phyloP scores from a whole-genome alignment of 2,113 vertebrate species.

The Tachycineta bicolor region DNA sequence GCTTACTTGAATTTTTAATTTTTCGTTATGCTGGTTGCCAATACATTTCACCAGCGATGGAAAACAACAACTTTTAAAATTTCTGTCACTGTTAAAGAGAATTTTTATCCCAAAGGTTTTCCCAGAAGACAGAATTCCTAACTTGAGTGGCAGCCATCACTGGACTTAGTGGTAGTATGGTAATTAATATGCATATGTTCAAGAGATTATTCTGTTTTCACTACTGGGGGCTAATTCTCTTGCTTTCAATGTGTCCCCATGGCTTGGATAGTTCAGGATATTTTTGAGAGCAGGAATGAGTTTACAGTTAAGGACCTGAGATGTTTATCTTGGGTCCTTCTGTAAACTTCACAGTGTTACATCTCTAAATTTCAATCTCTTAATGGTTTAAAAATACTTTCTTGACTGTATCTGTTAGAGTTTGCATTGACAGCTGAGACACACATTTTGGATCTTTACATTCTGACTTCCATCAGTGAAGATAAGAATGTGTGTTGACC shows the following conservation, averaged over 20 bases:
- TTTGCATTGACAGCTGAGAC: not conserved
- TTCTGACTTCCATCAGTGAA: not conserved
- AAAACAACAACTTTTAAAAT: not conserved
- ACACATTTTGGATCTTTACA: not conserved
- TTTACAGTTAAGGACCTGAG: not conserved
- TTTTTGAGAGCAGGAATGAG: not conserved
- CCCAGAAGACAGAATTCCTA: not conserved
- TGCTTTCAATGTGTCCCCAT: not conserved
- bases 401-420: not conserved
- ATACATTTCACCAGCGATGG: not conserved
- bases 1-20: slow-evolving; percentile 10
- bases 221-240: not conserved
- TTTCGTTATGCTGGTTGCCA: not conserved
- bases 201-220: not conserved
- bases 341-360: not conserved
- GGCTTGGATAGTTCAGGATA: not conserved
- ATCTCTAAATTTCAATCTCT: not conserved
- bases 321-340: not conserved
- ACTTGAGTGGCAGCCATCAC: not conserved
- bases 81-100: not conserved
- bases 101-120: not conserved
- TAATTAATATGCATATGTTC: not conserved
- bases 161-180: not conserved
- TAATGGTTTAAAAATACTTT: not conserved
- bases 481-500: not conserved